Conservation (phyloP, 2,113 vertebrate genomes). For the Cnemophilus loriae region DNA sequence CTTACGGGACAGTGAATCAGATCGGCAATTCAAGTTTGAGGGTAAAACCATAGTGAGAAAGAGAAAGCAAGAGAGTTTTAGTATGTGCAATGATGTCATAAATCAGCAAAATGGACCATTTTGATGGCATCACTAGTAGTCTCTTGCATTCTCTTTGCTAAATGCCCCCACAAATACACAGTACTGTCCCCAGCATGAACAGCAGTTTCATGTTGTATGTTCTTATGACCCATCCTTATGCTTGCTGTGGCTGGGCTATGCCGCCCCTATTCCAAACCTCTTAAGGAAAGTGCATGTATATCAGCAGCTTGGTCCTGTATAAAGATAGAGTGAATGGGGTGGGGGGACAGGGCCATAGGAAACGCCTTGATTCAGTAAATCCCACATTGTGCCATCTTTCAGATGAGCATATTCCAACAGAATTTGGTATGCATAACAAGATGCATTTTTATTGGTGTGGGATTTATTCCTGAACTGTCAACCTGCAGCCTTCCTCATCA, state of each 20-base stretch:
- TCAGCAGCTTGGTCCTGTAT: background rate
- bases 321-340: background rate
- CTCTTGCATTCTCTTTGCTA: slow-evolving; percentile 45
- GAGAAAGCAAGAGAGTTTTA: slow-evolving; percentile 31
- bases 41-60: slow-evolving; percentile 60
- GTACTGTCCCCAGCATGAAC: slow-evolving; percentile 36
- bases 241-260: background rate
- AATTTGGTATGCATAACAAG: background rate
- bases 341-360: background rate
- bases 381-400: background rate
- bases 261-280: background rate
- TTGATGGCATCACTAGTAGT: slow-evolving; percentile 27
- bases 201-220: background rate
- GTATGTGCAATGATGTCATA: background rate
- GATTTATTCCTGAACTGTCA: background rate
- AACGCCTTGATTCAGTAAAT: background rate
- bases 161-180: background rate
- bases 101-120: slow-evolving; percentile 7
- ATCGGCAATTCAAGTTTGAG: slow-evolving; percentile 68
- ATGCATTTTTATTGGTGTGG: background rate
- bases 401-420: background rate
- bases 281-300: background rate
- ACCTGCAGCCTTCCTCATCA: background rate
- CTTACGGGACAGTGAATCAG: slow-evolving; percentile 69
- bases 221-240: background rate